Base-by-base conservation (phyloP, 2,797 vertebrate species). In the Cossypha heuglini region DNA sequence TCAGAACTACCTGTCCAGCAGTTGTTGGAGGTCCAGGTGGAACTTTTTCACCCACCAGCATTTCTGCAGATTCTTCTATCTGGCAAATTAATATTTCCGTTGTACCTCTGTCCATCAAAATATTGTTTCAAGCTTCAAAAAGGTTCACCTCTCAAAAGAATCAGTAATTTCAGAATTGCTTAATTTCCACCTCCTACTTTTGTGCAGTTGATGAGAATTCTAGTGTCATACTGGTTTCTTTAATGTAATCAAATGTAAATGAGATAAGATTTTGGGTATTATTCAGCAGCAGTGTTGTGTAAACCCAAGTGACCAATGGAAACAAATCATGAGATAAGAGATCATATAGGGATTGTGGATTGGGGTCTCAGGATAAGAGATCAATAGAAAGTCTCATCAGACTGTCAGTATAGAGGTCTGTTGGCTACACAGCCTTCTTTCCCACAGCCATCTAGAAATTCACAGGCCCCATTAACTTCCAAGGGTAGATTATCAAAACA, bases 391-490 rank as follows among this genome's bases (percentile, higher is more conserved):
- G 29, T 71, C 66, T 81, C 86, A 82, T 71, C 51, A 67, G 51
- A 45, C 59, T 86, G n/a, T 52, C 33, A 63, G 48, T 43, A 31
- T 4, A 64, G 73, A 76, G 35, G n/a, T 86, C 40, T 78, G 73
- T 72, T 95, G 86, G 78, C 69, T 93, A 42, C 40, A 57, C 11
- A 58, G 86, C 51, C 62, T 29, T 35, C 76, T 90, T 73, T 94
- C 87, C 45, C 63, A 76, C 55, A 62, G 43, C 62, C 85, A 87
- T 82, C 88, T 94, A 80, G 71, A 96, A 88, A 77, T 63, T 93
- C 88, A 82, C 77, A 92, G 83, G 73, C 71, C 79, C 80, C 90
- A 76, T 96, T 96, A 94, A 90, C 71, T 95, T 96, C 71, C 59
- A 85, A 88, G 69, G 52, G 59, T 38, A 76, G 80, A 73, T 85